phyloP scores from a whole-genome alignment of 2,113 vertebrate species.

The Cyprinodon variegatus region DNA sequence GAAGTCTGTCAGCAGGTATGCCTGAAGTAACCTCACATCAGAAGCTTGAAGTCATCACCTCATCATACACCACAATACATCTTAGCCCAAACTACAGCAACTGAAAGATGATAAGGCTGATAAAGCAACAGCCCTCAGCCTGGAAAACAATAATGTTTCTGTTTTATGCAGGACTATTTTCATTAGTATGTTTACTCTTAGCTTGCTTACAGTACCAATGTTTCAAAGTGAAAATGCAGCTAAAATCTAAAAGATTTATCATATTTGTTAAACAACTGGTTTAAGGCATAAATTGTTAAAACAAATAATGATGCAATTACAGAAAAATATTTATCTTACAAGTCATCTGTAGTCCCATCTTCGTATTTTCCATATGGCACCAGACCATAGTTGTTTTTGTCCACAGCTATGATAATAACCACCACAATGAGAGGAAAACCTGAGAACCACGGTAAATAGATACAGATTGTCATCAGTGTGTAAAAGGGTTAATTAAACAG shows the following conservation, averaged over 20 bases:
- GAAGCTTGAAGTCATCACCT: no score
- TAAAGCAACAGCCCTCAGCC: no score
- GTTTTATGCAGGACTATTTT: no score
- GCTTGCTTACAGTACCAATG: background rate
- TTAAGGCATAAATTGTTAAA: no score
- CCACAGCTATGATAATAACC: slow-evolving; percentile 83
- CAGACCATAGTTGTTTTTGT: slow-evolving; percentile 88
- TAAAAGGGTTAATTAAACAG: background rate
- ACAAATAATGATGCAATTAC: background rate
- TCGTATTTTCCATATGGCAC: slow-evolving; percentile 82
- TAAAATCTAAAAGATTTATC: background rate
- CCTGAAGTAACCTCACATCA: no score
- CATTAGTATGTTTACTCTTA: background rate
- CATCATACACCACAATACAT: background rate
- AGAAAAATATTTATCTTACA: slow-evolving; percentile 83
- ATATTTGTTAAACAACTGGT: background rate
- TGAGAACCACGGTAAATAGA: slow-evolving; percentile 53
- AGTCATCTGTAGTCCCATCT: slow-evolving; percentile 83
- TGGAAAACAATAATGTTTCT: no score
- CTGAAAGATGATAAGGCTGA: background rate
- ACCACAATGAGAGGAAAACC: slow-evolving; percentile 89
- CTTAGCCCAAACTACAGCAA: background rate
- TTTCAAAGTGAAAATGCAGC: background rate
- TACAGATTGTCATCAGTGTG: background rate
- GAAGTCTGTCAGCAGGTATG: no score